Base-by-base conservation (phyloP, 2,888 invertebrate species). In the Iselma pallidipennis region DNA sequence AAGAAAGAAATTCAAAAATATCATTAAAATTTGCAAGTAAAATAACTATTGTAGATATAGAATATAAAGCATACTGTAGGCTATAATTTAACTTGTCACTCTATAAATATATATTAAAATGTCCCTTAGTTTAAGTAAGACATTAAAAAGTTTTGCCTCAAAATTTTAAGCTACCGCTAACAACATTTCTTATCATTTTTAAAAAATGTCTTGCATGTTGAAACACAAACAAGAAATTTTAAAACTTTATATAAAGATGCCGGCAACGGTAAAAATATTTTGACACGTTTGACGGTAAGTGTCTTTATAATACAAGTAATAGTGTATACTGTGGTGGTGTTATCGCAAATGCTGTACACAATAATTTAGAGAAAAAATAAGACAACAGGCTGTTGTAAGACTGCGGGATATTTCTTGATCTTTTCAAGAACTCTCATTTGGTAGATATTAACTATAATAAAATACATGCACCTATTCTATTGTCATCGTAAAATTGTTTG, bases 301-400 rank as follows among this genome's bases (percentile, higher is more conserved):
- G 31, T 29, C 42, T 49, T 49, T 31, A 55, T 61, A 49, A 49
- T 29, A 49, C 21, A 52, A 5, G 57, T 61, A 54, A 54, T 49
- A 57, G 37, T 49, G 49, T 56, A n/a, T n/a, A n/a, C n/a, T n/a
- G n/a, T n/a, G n/a, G 51, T 61, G 48, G 42, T 57, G 49, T 56
- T 52, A 29, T 48, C 25, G 49, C 29, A n/a, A 21, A 21, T 1
- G 3, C 10, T 12, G 1, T 45, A 12, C 1, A 21, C 19, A 4
- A 21, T 21, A 45, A 45, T 37, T 37, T 2, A 37, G 7, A 16
- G 9, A 7, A 37, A 16, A 2, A 37, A 37, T 16, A 37, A 16
- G 37, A 3, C 4, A 9, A 16, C 0, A 4, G 37, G 6, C 10
- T 14, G 33, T 4, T 2, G 16, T 6, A 16, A 10, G 21, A 45